Evolutionary conservation across 2,888 invertebrate genomes (phyloP).

Genomic region (Ophion ellenae): DNA sequence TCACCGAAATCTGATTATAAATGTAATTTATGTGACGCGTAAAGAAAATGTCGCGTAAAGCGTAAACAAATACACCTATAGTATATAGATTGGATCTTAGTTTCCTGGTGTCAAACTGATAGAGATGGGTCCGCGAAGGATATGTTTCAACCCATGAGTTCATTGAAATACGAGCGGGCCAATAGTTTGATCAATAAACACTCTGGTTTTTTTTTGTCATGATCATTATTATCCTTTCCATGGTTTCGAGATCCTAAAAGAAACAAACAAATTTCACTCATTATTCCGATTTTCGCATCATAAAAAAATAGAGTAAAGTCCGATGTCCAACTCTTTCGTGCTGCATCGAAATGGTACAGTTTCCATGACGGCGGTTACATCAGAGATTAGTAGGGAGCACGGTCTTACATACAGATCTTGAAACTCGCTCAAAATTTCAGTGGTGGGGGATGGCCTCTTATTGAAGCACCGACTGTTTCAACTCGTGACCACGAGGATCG

Average conservation of each 20-base stretch:
- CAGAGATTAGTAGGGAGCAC: no score
- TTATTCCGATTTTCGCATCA: not conserved
- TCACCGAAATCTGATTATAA: not conserved
- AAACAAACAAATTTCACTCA: not conserved
- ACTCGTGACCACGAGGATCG: no score
- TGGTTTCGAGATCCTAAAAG: not conserved
- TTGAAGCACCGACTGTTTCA: no score
- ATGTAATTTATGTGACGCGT: not conserved
- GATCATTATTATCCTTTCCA: slow-evolving; percentile 38
- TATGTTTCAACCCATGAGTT: not conserved
- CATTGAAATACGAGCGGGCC: slow-evolving; percentile 34
- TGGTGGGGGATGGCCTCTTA: no score
- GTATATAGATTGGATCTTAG: not conserved
- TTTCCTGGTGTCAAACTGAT: not conserved
- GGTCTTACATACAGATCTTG: no score
- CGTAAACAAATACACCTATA: not conserved
- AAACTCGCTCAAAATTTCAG: no score
- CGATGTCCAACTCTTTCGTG: no score
- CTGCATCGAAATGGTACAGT: no score
- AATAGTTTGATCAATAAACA: slow-evolving; percentile 66
- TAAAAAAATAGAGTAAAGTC: no score
- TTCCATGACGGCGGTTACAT: no score
- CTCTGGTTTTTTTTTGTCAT: slow-evolving; percentile 54
- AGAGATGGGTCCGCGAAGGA: not conserved
- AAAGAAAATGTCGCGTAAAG: not conserved